Evolutionary conservation across 2,888 invertebrate species (phyloP), one percentile per base, ranked within the genome.

Genomic region (Drosophila mayaguana): DNA sequence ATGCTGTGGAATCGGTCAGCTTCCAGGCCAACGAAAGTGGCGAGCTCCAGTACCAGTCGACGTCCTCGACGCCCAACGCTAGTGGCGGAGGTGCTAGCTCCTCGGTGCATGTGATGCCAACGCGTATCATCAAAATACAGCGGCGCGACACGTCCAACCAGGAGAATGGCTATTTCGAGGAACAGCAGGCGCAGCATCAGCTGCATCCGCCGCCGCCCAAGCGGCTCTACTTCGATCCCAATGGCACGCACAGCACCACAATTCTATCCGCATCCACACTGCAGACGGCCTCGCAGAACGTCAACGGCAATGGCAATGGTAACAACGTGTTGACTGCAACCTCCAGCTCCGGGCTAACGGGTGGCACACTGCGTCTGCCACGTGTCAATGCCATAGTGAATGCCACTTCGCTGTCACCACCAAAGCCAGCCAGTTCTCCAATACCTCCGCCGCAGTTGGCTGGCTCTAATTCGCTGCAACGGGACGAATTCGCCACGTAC

Each of bases 401-500:
- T 20, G 63, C 75, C 12, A 34, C 75, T 7, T 55, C 77, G 7
- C 72, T 71, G 22, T 66, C 72, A 7, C 77, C 83, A 9, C 69
- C 78, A 8, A 75, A 80, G 12, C 59, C 75, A 12, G 71, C 65
- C 45, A 80, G 75, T 22, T 75, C 75, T 12, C 63, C 75, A 5
- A 69, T 78, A 48, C 67, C 82, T n/a, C 46, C 73, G 6, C 70
- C 69, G 8, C 70, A 69, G 7, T n/a, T 81, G 6, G 22, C 76
- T 3, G 36, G 45, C 45, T 75, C 68, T 86, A 75, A 42, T 25
- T 18, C 75, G 28, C 50, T 32, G 50, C 46, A 56, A 18, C 90
- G 94, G 69, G 95, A 95, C 81, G 95, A 95, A 70, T 94, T 94
- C 81, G 90, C 94, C 12, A 94, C 94, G 0, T 95, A 94, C 59